These are phyloP conservation scores for Suncus etruscus DNA, from an alignment of 2,113 vertebrate species.

Conservation along the genomic window DNA sequence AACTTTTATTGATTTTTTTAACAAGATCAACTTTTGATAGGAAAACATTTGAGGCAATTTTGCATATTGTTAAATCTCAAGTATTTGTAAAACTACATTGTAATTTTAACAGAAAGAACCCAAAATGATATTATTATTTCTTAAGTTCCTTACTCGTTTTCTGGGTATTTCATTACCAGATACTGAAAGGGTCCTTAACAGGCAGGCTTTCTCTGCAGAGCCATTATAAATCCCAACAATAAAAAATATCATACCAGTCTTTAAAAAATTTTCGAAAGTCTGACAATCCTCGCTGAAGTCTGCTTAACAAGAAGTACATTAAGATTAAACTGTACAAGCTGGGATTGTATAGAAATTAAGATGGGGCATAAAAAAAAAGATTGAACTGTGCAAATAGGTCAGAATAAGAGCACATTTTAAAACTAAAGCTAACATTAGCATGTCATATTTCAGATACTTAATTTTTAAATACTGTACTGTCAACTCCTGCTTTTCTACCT, in stretches of 20 bases:
- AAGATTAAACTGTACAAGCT: neutral
- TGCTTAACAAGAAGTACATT: neutral
- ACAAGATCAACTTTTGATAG: neutral
- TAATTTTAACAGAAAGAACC: neutral
- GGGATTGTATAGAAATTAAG: no score
- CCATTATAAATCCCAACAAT: neutral
- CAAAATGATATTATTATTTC: neutral
- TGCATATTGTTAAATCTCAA: neutral
- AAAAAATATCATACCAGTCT: neutral
- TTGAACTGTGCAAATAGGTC: neutral
- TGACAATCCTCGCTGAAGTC: neutral
- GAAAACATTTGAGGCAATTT: slow-evolving; percentile 22
- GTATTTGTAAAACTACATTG: neutral
- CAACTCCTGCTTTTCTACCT: slow-evolving; percentile 9
- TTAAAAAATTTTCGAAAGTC: neutral
- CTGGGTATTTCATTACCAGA: neutral
- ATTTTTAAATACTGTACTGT: slow-evolving; percentile 23
- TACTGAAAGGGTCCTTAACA: neutral
- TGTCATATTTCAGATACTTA: slow-evolving; percentile 29
- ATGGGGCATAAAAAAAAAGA: no score
- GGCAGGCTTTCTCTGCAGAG: neutral
- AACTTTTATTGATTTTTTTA: neutral
- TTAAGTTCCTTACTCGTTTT: neutral
- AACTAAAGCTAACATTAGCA: neutral
- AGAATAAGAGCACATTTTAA: neutral